phyloP scores from a whole-genome alignment of 1,140 invertebrate species.

The Cardiocondyla obscurior region DNA sequence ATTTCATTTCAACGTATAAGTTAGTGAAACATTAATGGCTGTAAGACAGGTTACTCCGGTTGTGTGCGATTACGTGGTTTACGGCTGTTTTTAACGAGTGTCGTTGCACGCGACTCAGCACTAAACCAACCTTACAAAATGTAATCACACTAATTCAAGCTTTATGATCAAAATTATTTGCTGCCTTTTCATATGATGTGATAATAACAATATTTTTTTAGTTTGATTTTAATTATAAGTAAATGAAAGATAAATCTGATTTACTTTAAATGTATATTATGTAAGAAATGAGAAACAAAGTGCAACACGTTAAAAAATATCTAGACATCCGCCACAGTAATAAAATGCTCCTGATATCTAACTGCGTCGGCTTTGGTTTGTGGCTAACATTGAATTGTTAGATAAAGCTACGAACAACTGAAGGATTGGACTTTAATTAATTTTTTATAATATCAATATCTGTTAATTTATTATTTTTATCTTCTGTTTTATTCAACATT shows the following conservation, averaged over 20 bases:
- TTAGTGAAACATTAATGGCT: constrained; percentile 67
- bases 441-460: background rate
- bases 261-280: constrained; percentile 61
- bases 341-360: constrained; percentile 71
- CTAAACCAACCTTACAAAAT: constrained; percentile 83
- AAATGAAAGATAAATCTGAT: constrained; percentile 75
- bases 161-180: constrained; percentile 84
- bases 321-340: constrained; percentile 75
- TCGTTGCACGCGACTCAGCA: constrained; percentile 83
- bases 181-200: constrained; percentile 83
- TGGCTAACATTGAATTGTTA: constrained; percentile 62
- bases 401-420: constrained; percentile 71
- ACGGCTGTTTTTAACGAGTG: constrained; percentile 83
- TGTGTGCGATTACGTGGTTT: constrained; percentile 82
- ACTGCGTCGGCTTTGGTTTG: constrained; percentile 61
- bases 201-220: constrained; percentile 84
- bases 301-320: constrained; percentile 9
- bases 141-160: constrained; percentile 83
- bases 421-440: background rate
- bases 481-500: background rate
- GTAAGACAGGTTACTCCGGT: constrained; percentile 67
- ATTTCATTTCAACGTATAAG: constrained; percentile 17
- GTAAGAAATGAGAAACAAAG: background rate
- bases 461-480: background rate
- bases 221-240: constrained; percentile 83